Evolutionary conservation across 2,888 invertebrate genomes (phyloP).

Genomic region (Pseudococcus longispinus): DNA sequence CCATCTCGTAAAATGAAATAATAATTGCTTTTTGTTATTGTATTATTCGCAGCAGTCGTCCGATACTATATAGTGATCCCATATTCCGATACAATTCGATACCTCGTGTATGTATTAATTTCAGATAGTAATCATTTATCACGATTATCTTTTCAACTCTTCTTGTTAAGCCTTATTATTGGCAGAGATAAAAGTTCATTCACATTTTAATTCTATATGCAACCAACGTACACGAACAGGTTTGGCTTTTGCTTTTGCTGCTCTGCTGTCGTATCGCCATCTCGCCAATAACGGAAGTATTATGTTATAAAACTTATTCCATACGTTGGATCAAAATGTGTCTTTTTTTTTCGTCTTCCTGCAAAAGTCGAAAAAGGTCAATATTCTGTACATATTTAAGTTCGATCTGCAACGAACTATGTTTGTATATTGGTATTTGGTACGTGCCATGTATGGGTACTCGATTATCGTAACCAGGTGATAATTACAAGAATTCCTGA

Average conservation of each 20-base stretch:
- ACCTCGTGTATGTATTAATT: constrained; percentile 8
- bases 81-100: constrained; percentile 29
- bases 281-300: background rate
- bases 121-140: constrained; percentile 38
- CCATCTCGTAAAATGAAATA: background rate
- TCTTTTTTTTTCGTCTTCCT: background rate
- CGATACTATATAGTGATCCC: background rate
- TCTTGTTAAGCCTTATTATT: constrained; percentile 38
- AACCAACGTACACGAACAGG: constrained; percentile 16
- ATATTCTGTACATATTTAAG: background rate
- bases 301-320: background rate
- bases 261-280: background rate
- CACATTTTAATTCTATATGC: constrained; percentile 37
- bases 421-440: no score
- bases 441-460: no score
- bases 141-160: constrained; percentile 21
- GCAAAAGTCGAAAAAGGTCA: background rate
- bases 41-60: constrained; percentile 17
- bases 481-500: background rate
- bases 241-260: background rate
- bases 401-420: no score
- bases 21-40: background rate
- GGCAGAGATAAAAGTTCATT: constrained; percentile 37
- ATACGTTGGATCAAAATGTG: background rate
- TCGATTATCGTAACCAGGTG: background rate